phyloP scores from a whole-genome alignment of 1,140 invertebrate species.

The Pygmarrhopalites habei region DNA sequence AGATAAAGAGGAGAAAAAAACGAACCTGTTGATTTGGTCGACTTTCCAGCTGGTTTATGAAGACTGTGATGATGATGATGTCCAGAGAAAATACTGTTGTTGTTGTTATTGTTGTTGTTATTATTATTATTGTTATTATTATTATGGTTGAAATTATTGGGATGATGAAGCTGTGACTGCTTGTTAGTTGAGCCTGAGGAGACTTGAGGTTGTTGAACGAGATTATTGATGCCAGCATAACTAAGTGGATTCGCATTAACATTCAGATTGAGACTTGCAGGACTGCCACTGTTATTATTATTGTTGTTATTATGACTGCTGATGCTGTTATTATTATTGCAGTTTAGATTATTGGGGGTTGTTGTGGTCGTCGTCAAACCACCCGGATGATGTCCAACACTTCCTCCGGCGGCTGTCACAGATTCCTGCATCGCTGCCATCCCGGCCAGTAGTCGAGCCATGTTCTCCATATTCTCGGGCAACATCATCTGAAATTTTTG shows the following conservation, averaged over 20 bases:
- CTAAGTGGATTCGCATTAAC: conserved; percentile 15
- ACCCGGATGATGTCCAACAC: conserved; percentile 10
- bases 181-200: conserved; percentile 15
- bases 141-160: background rate
- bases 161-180: background rate
- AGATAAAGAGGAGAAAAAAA: background rate
- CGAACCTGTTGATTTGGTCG: conserved; percentile 17
- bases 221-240: conserved; percentile 26
- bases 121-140: conserved; percentile 8
- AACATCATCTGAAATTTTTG: conserved; percentile 40
- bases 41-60: background rate
- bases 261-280: conserved; percentile 20
- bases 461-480: conserved; percentile 43
- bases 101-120: conserved; percentile 5
- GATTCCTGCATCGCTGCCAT: conserved; percentile 43
- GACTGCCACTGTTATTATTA: conserved; percentile 15
- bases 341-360: conserved; percentile 17
- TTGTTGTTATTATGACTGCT: conserved; percentile 8
- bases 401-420: conserved; percentile 27
- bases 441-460: conserved; percentile 43
- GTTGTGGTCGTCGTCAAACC: conserved; percentile 15
- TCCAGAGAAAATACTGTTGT: conserved; percentile 14
- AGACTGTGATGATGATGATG: background rate
- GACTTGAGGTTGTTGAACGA: conserved; percentile 24
- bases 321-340: conserved; percentile 6